phyloP scores from a whole-genome alignment of 2,888 invertebrate genomes.

The Eupithecia subumbrata region DNA sequence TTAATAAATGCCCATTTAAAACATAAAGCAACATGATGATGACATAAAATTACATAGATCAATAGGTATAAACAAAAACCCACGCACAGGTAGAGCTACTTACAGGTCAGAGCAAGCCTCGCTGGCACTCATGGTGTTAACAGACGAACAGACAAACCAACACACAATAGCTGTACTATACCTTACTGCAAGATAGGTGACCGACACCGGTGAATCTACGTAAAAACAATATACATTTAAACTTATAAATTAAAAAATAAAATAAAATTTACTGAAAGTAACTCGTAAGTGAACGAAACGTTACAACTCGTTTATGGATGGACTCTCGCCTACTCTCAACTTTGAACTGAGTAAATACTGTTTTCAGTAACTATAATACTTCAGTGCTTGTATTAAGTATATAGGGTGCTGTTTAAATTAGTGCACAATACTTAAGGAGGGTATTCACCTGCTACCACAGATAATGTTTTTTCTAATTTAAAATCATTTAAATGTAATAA shows the following conservation, averaged over 20 bases:
- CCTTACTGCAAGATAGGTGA: constrained; percentile 62
- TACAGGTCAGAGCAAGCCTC: neutral
- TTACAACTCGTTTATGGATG: too few species aligned
- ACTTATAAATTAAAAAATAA: neutral
- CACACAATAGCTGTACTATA: constrained; percentile 44
- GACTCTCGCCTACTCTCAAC: too few species aligned
- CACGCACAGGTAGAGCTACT: neutral
- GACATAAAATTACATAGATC: neutral
- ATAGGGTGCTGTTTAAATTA: too few species aligned
- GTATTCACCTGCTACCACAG: too few species aligned
- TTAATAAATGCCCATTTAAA: neutral
- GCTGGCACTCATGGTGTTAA: neutral
- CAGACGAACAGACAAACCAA: constrained; percentile 36
- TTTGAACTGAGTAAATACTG: too few species aligned
- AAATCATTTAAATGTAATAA: too few species aligned
- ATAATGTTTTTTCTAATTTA: too few species aligned
- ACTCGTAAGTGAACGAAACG: too few species aligned
- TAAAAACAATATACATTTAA: constrained; percentile 45
- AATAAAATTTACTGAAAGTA: too few species aligned
- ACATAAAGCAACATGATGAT: neutral
- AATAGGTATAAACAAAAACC: neutral
- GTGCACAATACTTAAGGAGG: too few species aligned
- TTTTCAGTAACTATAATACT: too few species aligned
- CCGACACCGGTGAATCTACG: constrained; percentile 67
- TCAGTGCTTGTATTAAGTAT: too few species aligned